Evolutionary conservation across 2,113 vertebrate species (phyloP).

Genomic region (Brachirus orientalis): DNA sequence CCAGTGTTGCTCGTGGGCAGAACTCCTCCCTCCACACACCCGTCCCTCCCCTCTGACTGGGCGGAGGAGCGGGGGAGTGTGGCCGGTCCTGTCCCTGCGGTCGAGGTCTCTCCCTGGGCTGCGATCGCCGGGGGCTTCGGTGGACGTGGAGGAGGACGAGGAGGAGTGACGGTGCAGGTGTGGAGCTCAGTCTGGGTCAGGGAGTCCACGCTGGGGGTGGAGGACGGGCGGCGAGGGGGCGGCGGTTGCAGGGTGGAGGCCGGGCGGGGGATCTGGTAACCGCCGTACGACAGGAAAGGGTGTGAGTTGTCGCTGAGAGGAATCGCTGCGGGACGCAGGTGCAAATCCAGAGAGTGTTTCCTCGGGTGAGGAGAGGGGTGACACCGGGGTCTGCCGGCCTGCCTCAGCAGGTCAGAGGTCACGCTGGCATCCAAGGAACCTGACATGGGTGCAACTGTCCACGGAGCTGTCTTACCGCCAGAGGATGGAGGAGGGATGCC

Average conservation of each 20-base stretch:
- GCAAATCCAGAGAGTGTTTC: conserved; percentile 74
- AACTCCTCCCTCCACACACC: conserved; percentile 7
- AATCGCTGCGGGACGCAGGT: conserved; percentile 47
- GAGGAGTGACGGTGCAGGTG: conserved; percentile 20
- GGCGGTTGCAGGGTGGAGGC: conserved; percentile 18
- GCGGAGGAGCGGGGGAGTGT: conserved; percentile 22
- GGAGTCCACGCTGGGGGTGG: conserved; percentile 61
- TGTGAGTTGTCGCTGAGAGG: background rate
- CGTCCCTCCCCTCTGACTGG: conserved; percentile 36
- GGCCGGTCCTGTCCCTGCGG: background rate
- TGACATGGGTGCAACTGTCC: background rate
- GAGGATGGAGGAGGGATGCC: conserved; percentile 12
- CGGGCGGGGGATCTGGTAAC: conserved; percentile 64
- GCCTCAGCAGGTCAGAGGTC: conserved; percentile 20
- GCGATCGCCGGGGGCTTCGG: conserved; percentile 54
- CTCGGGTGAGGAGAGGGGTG: conserved; percentile 73
- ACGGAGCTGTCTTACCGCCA: conserved; percentile 2
- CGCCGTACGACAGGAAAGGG: background rate
- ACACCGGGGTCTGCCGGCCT: conserved; percentile 27
- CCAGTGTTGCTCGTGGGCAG: conserved; percentile 37
- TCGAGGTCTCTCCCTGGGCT: conserved; percentile 27
- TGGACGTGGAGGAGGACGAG: conserved; percentile 64
- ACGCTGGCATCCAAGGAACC: conserved; percentile 4
- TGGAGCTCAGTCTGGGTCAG: conserved; percentile 47
- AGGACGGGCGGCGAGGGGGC: conserved; percentile 19